Evolutionary conservation across 1,140 invertebrate genomes (phyloP).

Genomic region (Oppia nitens): DNA sequence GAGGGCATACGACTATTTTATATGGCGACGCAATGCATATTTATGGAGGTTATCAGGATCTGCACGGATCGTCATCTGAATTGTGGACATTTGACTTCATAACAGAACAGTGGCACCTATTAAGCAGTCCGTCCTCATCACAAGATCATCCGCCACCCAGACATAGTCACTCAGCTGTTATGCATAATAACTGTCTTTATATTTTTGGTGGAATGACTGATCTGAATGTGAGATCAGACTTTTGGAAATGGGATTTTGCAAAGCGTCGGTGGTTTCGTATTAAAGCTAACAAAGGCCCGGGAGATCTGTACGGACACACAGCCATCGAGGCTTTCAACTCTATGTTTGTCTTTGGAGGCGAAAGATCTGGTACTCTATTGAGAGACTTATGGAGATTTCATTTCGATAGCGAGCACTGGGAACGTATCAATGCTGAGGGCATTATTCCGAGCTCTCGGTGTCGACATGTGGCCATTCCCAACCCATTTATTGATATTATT

Average conservation of each 20-base stretch:
- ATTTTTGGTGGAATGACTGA: slow-evolving; percentile 78
- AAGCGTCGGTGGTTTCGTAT: slow-evolving; percentile 45
- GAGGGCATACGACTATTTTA: slow-evolving; percentile 64
- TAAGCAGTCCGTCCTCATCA: slow-evolving; percentile 18
- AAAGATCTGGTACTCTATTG: slow-evolving; percentile 44
- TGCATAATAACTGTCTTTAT: slow-evolving; percentile 61
- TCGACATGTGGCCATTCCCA: slow-evolving; percentile 31
- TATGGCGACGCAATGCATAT: slow-evolving; percentile 60
- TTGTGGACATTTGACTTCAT: slow-evolving; percentile 72
- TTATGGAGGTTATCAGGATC: slow-evolving; percentile 74
- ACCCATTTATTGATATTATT: slow-evolving; percentile 15
- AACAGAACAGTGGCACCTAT: slow-evolving; percentile 29
- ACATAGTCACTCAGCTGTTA: slow-evolving; percentile 65
- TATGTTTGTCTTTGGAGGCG: slow-evolving; percentile 68
- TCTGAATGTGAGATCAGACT: slow-evolving; percentile 56
- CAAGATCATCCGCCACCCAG: slow-evolving; percentile 43
- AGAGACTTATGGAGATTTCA: slow-evolving; percentile 75
- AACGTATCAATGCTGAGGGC: slow-evolving; percentile 46
- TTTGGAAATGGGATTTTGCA: slow-evolving; percentile 65
- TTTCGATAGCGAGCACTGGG: slow-evolving; percentile 65
- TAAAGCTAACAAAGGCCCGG: slow-evolving; percentile 40
- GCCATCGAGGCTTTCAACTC: slow-evolving; percentile 55
- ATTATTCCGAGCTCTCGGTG: slow-evolving; percentile 51
- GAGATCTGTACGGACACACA: slow-evolving; percentile 60
- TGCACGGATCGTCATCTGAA: slow-evolving; percentile 63